Percentiles rank a stretch among this genome's conserved stretches.
Conservation (phyloP, 2,113 vertebrate genomes). For the Mionectes macconnelli region DNA sequence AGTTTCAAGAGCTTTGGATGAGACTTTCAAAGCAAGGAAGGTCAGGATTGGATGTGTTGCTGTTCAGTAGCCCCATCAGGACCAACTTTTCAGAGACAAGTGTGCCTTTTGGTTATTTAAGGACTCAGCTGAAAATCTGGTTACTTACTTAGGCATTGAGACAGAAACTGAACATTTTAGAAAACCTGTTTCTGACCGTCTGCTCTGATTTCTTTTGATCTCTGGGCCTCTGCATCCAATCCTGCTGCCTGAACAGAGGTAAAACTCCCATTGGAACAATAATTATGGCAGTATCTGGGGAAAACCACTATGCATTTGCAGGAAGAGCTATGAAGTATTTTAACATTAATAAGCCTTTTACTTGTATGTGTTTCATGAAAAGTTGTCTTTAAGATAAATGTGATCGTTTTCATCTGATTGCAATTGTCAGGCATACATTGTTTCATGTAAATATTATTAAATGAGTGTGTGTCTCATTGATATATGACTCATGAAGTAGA, state of each 20-base stretch:
- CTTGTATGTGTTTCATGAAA: constrained; percentile 47
- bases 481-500: constrained; percentile 27
- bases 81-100: not conserved
- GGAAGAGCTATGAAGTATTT: constrained; percentile 43
- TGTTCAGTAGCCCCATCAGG: not conserved
- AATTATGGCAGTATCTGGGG: not conserved
- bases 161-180: not conserved
- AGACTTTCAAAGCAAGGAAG: not conserved
- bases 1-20: not conserved
- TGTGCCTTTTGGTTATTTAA: not conserved
- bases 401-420: constrained; percentile 42
- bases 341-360: constrained; percentile 26
- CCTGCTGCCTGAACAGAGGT: not conserved
- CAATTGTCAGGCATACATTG: constrained; percentile 8
- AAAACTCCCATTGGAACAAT: not conserved
- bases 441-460: constrained; percentile 30
- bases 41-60: not conserved
- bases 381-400: constrained; percentile 52
- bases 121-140: not conserved
- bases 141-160: not conserved
- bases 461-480: not conserved
- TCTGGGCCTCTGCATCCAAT: not conserved
- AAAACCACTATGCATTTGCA: not conserved
- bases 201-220: constrained; percentile 11
- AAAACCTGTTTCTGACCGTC: constrained; percentile 18